phyloP scores from a whole-genome alignment of 2,888 invertebrate species.

The Frankliniella fusca region DNA sequence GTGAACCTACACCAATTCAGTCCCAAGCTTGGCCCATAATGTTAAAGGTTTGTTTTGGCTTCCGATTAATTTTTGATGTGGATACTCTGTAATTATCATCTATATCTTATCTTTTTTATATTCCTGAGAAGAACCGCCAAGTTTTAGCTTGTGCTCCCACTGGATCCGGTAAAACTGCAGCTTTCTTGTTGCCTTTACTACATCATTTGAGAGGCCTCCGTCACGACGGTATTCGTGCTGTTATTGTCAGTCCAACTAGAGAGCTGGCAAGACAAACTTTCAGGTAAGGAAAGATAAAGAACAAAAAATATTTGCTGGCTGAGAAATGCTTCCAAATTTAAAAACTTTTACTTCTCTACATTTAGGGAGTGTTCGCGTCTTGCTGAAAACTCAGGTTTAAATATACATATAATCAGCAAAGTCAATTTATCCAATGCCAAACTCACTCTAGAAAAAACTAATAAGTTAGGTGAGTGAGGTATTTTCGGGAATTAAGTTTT shows the following conservation, averaged over 20 bases:
- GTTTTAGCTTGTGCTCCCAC: slow-evolving; percentile 94
- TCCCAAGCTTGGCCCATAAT: slow-evolving; percentile 89
- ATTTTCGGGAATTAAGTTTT: background rate
- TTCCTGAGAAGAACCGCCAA: slow-evolving; percentile 53
- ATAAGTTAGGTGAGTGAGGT: slow-evolving; percentile 66
- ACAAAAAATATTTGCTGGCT: too few species aligned
- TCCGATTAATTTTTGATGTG: slow-evolving; percentile 27
- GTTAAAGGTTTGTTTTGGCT: slow-evolving; percentile 58
- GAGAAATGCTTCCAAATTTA: background rate
- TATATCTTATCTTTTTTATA: slow-evolving; percentile 32
- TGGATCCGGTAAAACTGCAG: slow-evolving; percentile 95
- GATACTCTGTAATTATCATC: background rate
- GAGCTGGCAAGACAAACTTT: slow-evolving; percentile 87
- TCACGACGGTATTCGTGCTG: slow-evolving; percentile 74
- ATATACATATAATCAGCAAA: slow-evolving; percentile 75
- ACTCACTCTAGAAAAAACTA: slow-evolving; percentile 60
- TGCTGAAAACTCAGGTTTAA: slow-evolving; percentile 67
- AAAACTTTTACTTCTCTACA: background rate
- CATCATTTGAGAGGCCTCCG: slow-evolving; percentile 66
- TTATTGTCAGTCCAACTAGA: slow-evolving; percentile 87
- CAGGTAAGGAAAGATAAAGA: slow-evolving; percentile 32
- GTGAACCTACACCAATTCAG: slow-evolving; percentile 81
- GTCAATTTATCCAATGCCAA: slow-evolving; percentile 50
- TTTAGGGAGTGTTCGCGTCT: slow-evolving; percentile 58
- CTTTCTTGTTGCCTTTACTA: slow-evolving; percentile 86